Evolutionary conservation across 64 coral and sea anemone genomes (phyloP).

Genomic region (Catalaphyllia jardinei): DNA sequence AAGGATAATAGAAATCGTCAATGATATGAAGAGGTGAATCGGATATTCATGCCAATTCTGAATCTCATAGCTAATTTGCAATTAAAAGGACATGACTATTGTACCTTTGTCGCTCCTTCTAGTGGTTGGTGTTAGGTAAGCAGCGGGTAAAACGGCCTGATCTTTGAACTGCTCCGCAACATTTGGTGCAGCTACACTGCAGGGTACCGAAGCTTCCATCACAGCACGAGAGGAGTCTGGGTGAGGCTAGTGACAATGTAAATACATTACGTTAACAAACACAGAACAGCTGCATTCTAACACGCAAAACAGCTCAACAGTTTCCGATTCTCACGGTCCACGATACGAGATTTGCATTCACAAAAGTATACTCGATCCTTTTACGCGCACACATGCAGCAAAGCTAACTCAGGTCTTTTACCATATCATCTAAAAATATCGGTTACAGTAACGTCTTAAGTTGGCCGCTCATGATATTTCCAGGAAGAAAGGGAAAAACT

Average conservation of each 20-base stretch:
- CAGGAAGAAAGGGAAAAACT: too few relatives aligned
- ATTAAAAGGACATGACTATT: too few relatives aligned
- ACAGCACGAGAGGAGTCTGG: constrained; percentile 32
- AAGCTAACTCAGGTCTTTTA: background rate
- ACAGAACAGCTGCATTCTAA: background rate
- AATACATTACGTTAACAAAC: background rate
- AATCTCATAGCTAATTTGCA: too few relatives aligned
- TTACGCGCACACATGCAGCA: background rate
- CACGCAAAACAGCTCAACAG: background rate
- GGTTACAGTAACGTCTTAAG: too few relatives aligned
- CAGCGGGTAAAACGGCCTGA: background rate
- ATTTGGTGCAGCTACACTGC: constrained; percentile 14
- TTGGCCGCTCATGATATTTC: too few relatives aligned
- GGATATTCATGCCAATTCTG: too few relatives aligned
- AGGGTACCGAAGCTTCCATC: constrained; percentile 9
- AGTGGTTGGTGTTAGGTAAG: constrained; percentile 15
- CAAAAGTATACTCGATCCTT: too few relatives aligned
- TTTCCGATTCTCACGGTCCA: too few relatives aligned
- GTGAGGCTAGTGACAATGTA: background rate
- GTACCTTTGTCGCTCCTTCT: constrained; percentile 33
- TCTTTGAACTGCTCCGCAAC: constrained; percentile 7
- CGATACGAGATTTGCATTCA: too few relatives aligned
- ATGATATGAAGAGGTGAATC: too few relatives aligned
- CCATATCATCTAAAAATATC: background rate
- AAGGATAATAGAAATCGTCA: too few relatives aligned